Conservation (phyloP, 2,888 invertebrate genomes). For the Keiferia lycopersicella region DNA sequence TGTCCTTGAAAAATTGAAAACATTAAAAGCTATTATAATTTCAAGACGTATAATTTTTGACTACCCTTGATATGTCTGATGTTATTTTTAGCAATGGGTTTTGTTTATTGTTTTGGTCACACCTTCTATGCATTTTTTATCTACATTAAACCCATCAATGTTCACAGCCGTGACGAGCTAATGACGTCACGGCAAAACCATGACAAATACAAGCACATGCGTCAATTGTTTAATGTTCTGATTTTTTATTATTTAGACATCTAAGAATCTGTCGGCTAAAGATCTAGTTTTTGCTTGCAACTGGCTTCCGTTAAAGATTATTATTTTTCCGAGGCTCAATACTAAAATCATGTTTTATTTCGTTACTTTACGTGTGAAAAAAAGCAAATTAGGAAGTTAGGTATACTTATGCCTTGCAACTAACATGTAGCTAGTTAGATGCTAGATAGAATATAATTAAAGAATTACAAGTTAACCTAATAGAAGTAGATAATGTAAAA, state of each 20-base stretch:
- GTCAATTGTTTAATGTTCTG: not conserved
- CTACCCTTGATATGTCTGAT: not conserved
- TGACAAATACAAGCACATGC: constrained; percentile 14
- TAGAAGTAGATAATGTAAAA: too few species aligned
- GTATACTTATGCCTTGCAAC: too few species aligned
- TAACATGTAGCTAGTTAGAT: too few species aligned
- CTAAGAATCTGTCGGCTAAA: not conserved
- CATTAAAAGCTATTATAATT: too few species aligned
- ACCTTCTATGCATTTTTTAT: not conserved
- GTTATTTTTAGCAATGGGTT: not conserved
- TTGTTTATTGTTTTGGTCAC: not conserved
- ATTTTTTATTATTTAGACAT: not conserved
- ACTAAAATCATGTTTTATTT: too few species aligned
- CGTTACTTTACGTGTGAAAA: too few species aligned
- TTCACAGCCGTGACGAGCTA: not conserved
- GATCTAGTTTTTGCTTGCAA: not conserved
- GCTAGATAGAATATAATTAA: too few species aligned
- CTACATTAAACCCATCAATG: not conserved
- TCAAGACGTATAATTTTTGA: not conserved
- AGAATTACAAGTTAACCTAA: too few species aligned
- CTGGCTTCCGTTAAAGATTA: not conserved
- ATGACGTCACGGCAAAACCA: constrained; percentile 21
- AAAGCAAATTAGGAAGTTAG: too few species aligned
- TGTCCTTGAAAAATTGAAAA: too few species aligned
- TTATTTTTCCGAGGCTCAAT: not conserved